Evolutionary conservation across 2,888 invertebrate species (phyloP).

Genomic region (Monochamus alternatus): DNA sequence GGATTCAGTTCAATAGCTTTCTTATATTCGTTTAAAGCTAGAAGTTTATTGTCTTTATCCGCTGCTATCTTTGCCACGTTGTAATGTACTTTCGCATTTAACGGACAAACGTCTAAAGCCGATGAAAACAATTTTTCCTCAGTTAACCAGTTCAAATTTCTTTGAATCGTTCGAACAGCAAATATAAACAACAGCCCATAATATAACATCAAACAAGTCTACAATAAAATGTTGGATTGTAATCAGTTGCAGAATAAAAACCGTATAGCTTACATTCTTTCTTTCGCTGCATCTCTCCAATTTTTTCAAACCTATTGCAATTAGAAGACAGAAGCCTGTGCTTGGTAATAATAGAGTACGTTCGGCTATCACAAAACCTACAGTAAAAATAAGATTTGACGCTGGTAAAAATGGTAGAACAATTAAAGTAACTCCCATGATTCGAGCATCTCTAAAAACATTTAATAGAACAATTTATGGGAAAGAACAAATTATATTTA

Average conservation of each 20-base stretch:
- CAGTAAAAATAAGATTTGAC: constrained; percentile 86
- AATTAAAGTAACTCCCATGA: constrained; percentile 77
- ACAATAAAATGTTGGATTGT: constrained; percentile 52
- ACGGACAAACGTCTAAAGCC: constrained; percentile 90
- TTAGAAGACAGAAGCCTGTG: constrained; percentile 83
- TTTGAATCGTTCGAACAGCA: constrained; percentile 72
- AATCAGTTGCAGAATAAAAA: background rate
- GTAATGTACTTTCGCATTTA: constrained; percentile 95
- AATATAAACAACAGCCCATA: constrained; percentile 64
- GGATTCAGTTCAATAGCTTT: constrained; percentile 77
- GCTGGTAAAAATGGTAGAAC: constrained; percentile 89
- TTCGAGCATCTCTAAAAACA: constrained; percentile 62
- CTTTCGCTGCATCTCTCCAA: constrained; percentile 60
- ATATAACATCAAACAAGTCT: constrained; percentile 63
- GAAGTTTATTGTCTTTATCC: constrained; percentile 78
- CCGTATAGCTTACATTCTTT: constrained; percentile 59
- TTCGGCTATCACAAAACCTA: constrained; percentile 94
- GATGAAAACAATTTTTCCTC: constrained; percentile 87
- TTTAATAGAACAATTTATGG: constrained; percentile 19
- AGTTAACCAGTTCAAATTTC: constrained; percentile 86
- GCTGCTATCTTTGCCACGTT: constrained; percentile 93
- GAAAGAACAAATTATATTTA: too few relatives aligned
- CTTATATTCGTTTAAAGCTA: constrained; percentile 86
- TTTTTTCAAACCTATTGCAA: constrained; percentile 77
- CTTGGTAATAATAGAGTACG: constrained; percentile 88